A percentile compares a stretch with the other conserved stretches of the same genome.
These are phyloP conservation scores for Uropetala carovei DNA, from an alignment of 2,888 invertebrate species.

Conservation along the genomic window DNA sequence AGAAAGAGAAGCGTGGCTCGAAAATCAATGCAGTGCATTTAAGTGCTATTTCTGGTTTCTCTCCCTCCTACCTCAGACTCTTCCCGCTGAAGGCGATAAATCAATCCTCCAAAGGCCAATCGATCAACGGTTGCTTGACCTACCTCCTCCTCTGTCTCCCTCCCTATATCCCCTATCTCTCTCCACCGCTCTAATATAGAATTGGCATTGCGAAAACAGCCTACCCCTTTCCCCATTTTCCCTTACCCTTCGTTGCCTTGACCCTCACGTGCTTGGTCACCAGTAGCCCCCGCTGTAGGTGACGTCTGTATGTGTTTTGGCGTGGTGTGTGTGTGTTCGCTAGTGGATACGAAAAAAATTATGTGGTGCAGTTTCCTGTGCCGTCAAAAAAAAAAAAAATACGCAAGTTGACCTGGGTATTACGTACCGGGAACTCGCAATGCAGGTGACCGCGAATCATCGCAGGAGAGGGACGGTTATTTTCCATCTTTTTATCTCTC, in stretches of 20 bases:
- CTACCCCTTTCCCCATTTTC: background rate
- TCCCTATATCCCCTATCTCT: background rate
- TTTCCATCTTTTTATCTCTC: no score
- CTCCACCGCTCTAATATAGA: background rate
- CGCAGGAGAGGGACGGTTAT: no score
- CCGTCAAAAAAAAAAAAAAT: background rate
- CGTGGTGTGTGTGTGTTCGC: background rate
- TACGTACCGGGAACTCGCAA: no score
- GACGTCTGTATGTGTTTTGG: background rate
- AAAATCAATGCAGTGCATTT: constrained; percentile 35
- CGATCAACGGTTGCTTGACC: constrained; percentile 35
- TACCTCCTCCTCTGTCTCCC: background rate
- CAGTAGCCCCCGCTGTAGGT: background rate
- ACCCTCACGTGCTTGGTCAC: constrained; percentile 13
- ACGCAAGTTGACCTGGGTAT: no score
- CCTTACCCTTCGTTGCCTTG: background rate
- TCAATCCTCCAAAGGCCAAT: constrained; percentile 16
- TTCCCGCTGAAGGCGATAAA: constrained; percentile 30
- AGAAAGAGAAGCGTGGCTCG: background rate
- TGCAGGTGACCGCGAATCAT: no score
- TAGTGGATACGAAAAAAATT: background rate
- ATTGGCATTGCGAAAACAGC: constrained; percentile 26
- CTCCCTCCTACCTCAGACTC: background rate
- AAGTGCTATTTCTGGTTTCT: constrained; percentile 26
- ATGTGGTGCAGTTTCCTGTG: background rate